Conservation (phyloP, 2,113 vertebrate species). For the Nymphicus hollandicus region DNA sequence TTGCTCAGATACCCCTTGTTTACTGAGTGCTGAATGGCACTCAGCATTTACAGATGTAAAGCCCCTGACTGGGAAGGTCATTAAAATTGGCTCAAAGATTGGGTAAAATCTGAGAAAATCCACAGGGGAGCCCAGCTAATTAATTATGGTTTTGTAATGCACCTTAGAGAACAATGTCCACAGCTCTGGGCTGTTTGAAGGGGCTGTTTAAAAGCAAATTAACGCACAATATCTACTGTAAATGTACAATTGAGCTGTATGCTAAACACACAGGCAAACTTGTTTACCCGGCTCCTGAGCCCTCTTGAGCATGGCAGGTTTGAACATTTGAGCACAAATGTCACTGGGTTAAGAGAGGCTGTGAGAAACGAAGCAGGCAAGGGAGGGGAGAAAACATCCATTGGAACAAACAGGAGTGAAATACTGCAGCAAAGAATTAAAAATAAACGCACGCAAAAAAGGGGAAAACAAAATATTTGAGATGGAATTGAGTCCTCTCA, state of each 20-base stretch:
- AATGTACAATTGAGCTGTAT: constrained; percentile 47
- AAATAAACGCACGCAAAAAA: neutral
- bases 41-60: constrained; percentile 64
- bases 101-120: constrained; percentile 65
- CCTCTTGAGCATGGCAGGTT: constrained; percentile 13
- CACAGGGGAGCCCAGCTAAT: constrained; percentile 62
- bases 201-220: constrained; percentile 67
- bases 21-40: constrained; percentile 53
- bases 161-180: constrained; percentile 58
- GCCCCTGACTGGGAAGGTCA: constrained; percentile 65
- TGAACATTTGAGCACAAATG: constrained; percentile 18
- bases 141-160: constrained; percentile 63
- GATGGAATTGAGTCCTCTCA: neutral
- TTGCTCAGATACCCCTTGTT: constrained; percentile 53
- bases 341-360: neutral
- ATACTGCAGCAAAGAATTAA: neutral
- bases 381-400: neutral
- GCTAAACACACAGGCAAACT: constrained; percentile 29
- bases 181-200: constrained; percentile 57
- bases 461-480: neutral
- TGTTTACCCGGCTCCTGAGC: constrained; percentile 48
- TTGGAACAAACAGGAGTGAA: neutral
- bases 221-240: constrained; percentile 65
- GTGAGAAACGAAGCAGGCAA: neutral
- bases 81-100: constrained; percentile 66